phyloP scores from a whole-genome alignment of 2,888 invertebrate species.

The Cordilura impudica region DNA sequence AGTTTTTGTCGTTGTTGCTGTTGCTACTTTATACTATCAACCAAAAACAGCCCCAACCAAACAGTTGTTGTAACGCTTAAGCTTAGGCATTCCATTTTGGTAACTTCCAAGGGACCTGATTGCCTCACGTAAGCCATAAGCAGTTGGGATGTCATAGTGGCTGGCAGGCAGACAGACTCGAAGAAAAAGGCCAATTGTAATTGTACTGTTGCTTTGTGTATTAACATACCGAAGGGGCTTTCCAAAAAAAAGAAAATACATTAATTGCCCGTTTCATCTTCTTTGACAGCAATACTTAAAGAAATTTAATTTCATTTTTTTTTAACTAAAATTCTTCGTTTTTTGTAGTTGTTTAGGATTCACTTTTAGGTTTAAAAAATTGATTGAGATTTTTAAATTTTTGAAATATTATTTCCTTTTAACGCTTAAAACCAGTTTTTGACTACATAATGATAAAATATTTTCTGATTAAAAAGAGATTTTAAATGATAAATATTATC shows the following conservation, averaged over 20 bases:
- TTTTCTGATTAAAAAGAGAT: slow-evolving; percentile 31
- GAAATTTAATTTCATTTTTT: neutral
- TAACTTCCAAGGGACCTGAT: slow-evolving; percentile 13
- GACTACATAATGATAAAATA: slow-evolving; percentile 4
- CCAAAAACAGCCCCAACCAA: neutral
- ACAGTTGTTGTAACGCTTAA: neutral
- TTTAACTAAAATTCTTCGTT: neutral
- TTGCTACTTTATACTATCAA: neutral
- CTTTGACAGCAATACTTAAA: too few species aligned
- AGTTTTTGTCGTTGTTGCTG: too few species aligned
- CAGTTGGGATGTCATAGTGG: neutral
- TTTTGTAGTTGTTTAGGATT: neutral
- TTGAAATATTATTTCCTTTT: slow-evolving; percentile 25
- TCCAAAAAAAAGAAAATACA: neutral
- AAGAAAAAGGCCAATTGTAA: slow-evolving; percentile 6
- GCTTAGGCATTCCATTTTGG: slow-evolving; percentile 15
- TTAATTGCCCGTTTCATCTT: slow-evolving; percentile 4
- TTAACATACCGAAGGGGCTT: neutral
- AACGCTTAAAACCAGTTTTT: neutral
- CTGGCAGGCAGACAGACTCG: neutral
- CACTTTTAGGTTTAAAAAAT: slow-evolving; percentile 1
- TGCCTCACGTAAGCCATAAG: slow-evolving; percentile 53
- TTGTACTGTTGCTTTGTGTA: slow-evolving; percentile 30
- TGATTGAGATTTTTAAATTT: neutral
- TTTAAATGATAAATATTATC: slow-evolving; percentile 19